phyloP scores from a whole-genome alignment of 2,113 vertebrate species.

The Serilophus lunatus region DNA sequence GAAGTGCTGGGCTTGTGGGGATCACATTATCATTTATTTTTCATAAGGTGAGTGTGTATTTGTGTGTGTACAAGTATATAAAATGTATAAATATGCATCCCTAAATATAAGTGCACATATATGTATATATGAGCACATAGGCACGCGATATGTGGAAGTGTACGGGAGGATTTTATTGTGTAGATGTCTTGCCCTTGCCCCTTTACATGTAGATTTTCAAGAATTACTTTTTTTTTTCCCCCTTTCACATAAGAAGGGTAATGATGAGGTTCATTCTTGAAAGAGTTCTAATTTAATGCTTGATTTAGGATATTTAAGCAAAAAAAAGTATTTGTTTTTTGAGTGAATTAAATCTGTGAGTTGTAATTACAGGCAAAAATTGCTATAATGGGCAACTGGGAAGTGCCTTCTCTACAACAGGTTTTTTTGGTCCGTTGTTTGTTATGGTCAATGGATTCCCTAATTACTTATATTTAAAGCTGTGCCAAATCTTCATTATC shows the following conservation, averaged over 20 bases:
- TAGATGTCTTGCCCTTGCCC: background rate
- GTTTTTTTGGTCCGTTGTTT: background rate
- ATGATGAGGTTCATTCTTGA: conserved; percentile 2
- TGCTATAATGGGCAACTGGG: background rate
- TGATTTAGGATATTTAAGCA: conserved; percentile 23
- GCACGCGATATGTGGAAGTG: background rate
- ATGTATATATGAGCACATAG: background rate
- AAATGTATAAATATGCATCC: background rate
- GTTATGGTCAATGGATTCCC: conserved; percentile 15
- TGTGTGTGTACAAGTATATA: background rate
- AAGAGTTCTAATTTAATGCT: conserved; percentile 40
- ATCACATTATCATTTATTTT: background rate
- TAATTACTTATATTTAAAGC: conserved; percentile 40
- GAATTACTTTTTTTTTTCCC: background rate
- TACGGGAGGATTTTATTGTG: background rate
- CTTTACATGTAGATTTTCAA: background rate
- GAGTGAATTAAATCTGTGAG: background rate
- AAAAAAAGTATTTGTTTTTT: background rate
- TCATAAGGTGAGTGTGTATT: background rate
- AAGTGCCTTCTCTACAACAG: background rate
- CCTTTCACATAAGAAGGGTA: background rate
- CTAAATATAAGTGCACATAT: background rate
- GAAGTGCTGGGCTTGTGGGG: conserved; percentile 38
- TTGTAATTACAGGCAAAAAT: conserved; percentile 16
- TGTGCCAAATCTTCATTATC: conserved; percentile 7